A percentile compares a stretch with the other conserved stretches of the same genome.
phyloP scores from a whole-genome alignment of 2,888 invertebrate genomes.

The Chorisops tibialis region DNA sequence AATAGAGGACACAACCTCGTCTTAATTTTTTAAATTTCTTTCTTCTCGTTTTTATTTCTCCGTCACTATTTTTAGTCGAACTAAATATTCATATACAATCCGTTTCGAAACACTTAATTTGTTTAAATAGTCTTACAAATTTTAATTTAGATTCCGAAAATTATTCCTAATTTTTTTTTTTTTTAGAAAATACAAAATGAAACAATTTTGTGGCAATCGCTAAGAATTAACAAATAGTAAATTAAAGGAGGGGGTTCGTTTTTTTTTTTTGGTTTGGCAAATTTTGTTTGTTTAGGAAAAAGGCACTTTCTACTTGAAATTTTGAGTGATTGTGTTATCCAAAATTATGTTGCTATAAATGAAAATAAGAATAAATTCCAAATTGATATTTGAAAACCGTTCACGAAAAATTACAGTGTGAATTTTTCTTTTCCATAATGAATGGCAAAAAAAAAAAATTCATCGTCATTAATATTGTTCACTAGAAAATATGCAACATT shows the following conservation, averaged over 20 bases:
- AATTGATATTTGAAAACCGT: no score
- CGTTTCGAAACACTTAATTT: conserved; percentile 3
- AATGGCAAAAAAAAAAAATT: no score
- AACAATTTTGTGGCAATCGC: conserved; percentile 15
- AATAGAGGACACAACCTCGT: conserved; percentile 33
- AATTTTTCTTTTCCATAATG: no score
- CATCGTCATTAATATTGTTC: no score
- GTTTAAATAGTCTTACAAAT: conserved; percentile 19
- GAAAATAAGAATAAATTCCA: no score
- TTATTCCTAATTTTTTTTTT: conserved; percentile 12
- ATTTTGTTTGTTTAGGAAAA: conserved; percentile 33
- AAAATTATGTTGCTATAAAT: no score
- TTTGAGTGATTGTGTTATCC: neutral
- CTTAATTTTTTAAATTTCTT: conserved; percentile 9
- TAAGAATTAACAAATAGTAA: neutral
- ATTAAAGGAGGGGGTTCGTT: conserved; percentile 2
- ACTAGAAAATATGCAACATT: no score
- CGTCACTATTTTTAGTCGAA: conserved; percentile 24
- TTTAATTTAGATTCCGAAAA: conserved; percentile 27
- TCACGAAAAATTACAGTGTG: no score
- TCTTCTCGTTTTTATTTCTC: conserved; percentile 31
- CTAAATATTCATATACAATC: conserved; percentile 16
- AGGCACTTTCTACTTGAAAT: conserved; percentile 39
- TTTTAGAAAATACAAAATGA: neutral
- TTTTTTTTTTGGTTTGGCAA: conserved; percentile 23